Conservation (phyloP, 2,113 vertebrate genomes). For the Cyprinus carpio region DNA sequence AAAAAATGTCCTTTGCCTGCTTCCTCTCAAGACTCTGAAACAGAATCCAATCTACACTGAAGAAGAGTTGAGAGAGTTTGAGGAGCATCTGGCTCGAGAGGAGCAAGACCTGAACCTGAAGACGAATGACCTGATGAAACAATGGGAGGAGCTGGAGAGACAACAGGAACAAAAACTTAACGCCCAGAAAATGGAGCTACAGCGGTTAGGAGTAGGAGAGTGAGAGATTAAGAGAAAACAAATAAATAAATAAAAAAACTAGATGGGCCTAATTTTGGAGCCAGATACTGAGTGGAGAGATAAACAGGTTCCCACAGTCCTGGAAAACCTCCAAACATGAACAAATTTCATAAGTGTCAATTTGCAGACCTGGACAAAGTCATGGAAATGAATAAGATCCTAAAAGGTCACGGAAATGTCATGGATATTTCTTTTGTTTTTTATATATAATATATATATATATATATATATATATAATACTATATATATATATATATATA, state of each 20-base stretch:
- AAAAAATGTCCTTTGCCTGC: background rate
- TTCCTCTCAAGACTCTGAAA: constrained; percentile 82
- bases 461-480: no score
- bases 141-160: constrained; percentile 80
- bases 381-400: no score
- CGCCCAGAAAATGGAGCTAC: constrained; percentile 81
- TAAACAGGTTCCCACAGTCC: background rate
- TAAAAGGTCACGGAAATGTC: background rate
- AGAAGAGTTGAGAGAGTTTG: constrained; percentile 84
- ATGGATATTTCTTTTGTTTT: background rate
- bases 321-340: background rate
- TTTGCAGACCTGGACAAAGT: background rate
- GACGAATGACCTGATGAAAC: constrained; percentile 78
- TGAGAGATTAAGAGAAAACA: background rate
- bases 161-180: constrained; percentile 86
- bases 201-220: constrained; percentile 83
- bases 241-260: background rate
- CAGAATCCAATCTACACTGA: constrained; percentile 85
- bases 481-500: no score
- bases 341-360: background rate
- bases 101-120: constrained; percentile 80
- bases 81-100: constrained; percentile 81
- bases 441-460: no score
- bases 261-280: background rate
- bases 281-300: background rate